Evolutionary conservation across 2,888 invertebrate genomes (phyloP), one percentile per base, ranked within the genome.

Genomic region (Acholoe squamosa): DNA sequence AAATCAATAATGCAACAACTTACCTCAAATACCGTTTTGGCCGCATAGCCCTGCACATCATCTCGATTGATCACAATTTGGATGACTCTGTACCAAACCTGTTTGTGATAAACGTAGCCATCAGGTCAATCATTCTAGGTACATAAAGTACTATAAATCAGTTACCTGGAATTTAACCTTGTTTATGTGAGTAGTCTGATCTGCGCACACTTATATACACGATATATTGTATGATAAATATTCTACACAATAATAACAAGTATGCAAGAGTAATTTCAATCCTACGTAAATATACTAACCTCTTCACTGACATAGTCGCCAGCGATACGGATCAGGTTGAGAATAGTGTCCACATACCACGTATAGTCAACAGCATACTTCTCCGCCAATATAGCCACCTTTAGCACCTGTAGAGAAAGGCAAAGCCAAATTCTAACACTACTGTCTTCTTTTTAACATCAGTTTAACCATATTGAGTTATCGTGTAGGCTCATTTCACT

Each of bases 221-320:
- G n/a, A n/a, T n/a, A n/a, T n/a, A n/a, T n/a, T n/a, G n/a, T n/a
- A n/a, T n/a, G n/a, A n/a, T n/a, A n/a, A n/a, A n/a, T n/a, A n/a
- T n/a, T n/a, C n/a, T n/a, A n/a, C n/a, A n/a, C n/a, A n/a, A n/a
- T n/a, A n/a, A n/a, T n/a, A n/a, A n/a, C n/a, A n/a, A n/a, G n/a
- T n/a, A n/a, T n/a, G n/a, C n/a, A n/a, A n/a, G n/a, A n/a, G n/a
- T n/a, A n/a, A n/a, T n/a, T n/a, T n/a, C n/a, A n/a, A n/a, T n/a
- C n/a, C n/a, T n/a, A n/a, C n/a, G n/a, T n/a, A n/a, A n/a, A 61
- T 56, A 22, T 56, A 92, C 94, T 92, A 61, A 99, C 99, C 96
- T 99, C 99, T 96, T 99, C 99, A 91, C 99, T 99, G 43, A 99
- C 99, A 96, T 99, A 99, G 96, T 99, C 99, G 91, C 99, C 99